Evolutionary conservation across 2,113 vertebrate genomes (phyloP), one percentile per base, ranked within the genome.

Genomic region (Hipposideros armiger): DNA sequence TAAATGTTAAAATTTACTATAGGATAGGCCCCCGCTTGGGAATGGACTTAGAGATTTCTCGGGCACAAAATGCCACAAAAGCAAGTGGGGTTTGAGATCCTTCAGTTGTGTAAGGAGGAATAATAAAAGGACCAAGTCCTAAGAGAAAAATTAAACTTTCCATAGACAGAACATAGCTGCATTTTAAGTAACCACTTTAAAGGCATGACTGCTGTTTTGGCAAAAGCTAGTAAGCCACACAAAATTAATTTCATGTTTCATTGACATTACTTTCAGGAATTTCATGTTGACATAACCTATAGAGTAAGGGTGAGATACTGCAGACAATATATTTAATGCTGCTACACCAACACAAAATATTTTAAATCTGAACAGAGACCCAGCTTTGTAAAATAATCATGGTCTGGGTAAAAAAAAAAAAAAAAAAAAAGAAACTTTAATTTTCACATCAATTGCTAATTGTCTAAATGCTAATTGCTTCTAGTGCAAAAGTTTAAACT

Each of bases 221-320:
- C 96, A 88, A 96, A 89, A 96, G 94, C 56, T 13, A 30, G 45
- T 54, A 95, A 97, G 56, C 94, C 85, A 97, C 45, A 95, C 54
- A 97, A 96, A 92, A 96, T 95, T 98, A 97, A 96, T 97, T 97
- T 97, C 42, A 96, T 96, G 74, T 97, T 96, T 97, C 73, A 85
- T 32, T 93, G 91, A 94, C 6, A n/a, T 98, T 90, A 76, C 40
- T 95, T 98, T 95, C 92, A 97, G 76, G 94, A 97, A 87, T 95
- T 91, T 83, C 84, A 72, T 90, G 87, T 88, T 95, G 85, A 42
- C 40, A 86, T 97, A 96, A 98, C 70, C 76, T 95, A n/a, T 47
- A 81, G 81, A 94, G 73, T 83, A 96, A 95, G 89, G 77, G 86
- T 96, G 89, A 96, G 10, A 28, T n/a, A 89, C 91, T 54, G 47